Conservation (phyloP, 2,113 vertebrate species). For the Candoia aspera region DNA sequence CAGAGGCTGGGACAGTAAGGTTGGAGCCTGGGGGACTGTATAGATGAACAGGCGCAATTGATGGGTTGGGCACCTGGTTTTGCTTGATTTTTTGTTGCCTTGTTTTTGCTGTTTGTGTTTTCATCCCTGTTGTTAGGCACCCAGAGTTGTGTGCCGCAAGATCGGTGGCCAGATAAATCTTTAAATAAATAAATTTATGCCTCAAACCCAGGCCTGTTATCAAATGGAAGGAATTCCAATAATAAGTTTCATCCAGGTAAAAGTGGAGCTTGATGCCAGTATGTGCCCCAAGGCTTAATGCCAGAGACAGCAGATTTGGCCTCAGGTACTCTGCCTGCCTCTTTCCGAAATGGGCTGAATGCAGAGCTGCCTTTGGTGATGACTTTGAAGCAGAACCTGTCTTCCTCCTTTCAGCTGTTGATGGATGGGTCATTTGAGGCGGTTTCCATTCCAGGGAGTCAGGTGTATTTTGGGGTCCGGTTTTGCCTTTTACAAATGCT, state of each 20-base stretch:
- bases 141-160: not conserved
- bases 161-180: not conserved
- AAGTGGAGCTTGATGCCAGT: not conserved
- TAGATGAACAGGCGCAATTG: not conserved
- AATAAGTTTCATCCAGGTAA: not conserved
- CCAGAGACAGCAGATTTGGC: not conserved
- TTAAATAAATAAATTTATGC: not conserved
- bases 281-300: not conserved
- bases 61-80: not conserved
- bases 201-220: not conserved
- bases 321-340: not conserved
- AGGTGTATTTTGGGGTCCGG: not conserved
- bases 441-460: not conserved
- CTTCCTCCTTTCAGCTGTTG: not conserved
- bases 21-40: too few relatives aligned
- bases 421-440: too few relatives aligned
- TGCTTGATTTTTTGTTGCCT: not conserved
- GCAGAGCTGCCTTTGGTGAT: not conserved
- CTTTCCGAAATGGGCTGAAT: not conserved
- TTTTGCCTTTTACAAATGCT: too few relatives aligned
- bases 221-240: not conserved
- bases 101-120: not conserved
- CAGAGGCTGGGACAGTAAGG: too few relatives aligned
- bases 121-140: not conserved
- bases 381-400: not conserved